Evolutionary conservation across 2,888 invertebrate species (phyloP).

Genomic region (Drosophila pegasa): DNA sequence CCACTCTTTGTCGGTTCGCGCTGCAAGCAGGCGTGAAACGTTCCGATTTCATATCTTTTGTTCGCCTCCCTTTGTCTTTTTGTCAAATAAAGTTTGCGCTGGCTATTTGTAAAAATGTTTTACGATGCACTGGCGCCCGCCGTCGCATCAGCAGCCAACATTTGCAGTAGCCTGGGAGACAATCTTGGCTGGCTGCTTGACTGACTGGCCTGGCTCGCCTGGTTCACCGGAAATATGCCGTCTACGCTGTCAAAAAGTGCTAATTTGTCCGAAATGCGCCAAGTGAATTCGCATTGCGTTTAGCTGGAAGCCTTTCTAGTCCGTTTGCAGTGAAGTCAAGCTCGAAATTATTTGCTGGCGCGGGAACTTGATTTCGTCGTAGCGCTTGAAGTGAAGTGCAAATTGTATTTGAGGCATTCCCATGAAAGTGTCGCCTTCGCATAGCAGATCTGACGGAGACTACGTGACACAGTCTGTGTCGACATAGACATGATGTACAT

Average conservation of each 20-base stretch:
- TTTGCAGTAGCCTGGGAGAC: constrained; percentile 24
- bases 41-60: constrained; percentile 72
- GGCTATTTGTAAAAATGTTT: constrained; percentile 60
- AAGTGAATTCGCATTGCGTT: constrained; percentile 27
- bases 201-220: constrained; percentile 14
- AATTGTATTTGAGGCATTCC: constrained; percentile 47
- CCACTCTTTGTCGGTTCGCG: constrained; percentile 60
- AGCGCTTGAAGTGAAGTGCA: constrained; percentile 56
- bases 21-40: constrained; percentile 69
- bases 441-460: not conserved
- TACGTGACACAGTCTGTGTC: not conserved
- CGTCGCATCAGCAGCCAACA: constrained; percentile 30
- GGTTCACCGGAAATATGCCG: constrained; percentile 60
- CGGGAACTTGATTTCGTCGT: constrained; percentile 24
- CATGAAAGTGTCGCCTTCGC: constrained; percentile 21
- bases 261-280: constrained; percentile 57
- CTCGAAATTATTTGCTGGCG: constrained; percentile 67
- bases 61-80: constrained; percentile 36
- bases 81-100: constrained; percentile 42
- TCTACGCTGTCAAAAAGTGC: constrained; percentile 58
- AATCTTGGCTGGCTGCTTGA: constrained; percentile 4
- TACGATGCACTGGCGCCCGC: constrained; percentile 68
- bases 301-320: constrained; percentile 65
- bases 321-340: constrained; percentile 62
- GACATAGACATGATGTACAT: too few species aligned